Conservation (phyloP, 2,888 invertebrate genomes). For the Caenorhabditis panamensis region DNA sequence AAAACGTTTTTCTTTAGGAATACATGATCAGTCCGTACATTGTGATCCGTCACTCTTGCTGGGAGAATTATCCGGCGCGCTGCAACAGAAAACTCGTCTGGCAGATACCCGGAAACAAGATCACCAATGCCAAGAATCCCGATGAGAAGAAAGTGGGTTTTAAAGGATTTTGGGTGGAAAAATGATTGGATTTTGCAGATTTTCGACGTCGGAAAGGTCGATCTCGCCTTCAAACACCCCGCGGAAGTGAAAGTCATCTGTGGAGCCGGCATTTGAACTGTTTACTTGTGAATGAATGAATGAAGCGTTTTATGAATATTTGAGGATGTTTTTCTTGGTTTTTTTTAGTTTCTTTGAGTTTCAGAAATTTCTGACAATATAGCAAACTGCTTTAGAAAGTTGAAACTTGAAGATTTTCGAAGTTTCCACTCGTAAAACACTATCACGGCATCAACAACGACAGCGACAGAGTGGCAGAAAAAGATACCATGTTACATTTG, state of each 20-base stretch:
- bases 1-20: not conserved
- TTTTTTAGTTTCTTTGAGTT: too few relatives aligned
- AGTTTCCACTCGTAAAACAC: too few relatives aligned
- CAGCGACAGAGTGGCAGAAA: too few relatives aligned
- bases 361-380: too few relatives aligned
- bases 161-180: not conserved
- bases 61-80: constrained; percentile 26
- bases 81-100: constrained; percentile 33
- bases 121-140: constrained; percentile 9
- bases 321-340: too few relatives aligned
- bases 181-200: not conserved
- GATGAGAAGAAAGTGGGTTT: not conserved
- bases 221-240: constrained; percentile 31
- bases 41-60: constrained; percentile 33
- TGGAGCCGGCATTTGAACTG: too few relatives aligned
- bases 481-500: too few relatives aligned
- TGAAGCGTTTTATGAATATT: not conserved
- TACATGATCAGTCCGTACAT: constrained; percentile 38
- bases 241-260: constrained; percentile 9
- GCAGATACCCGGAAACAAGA: not conserved
- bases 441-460: too few relatives aligned
- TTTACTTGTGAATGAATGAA: not conserved
- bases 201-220: constrained; percentile 26
- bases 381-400: too few relatives aligned
- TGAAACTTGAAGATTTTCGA: too few relatives aligned